Conservation (phyloP, 2,888 invertebrate genomes). For the Ligdia adustata region DNA sequence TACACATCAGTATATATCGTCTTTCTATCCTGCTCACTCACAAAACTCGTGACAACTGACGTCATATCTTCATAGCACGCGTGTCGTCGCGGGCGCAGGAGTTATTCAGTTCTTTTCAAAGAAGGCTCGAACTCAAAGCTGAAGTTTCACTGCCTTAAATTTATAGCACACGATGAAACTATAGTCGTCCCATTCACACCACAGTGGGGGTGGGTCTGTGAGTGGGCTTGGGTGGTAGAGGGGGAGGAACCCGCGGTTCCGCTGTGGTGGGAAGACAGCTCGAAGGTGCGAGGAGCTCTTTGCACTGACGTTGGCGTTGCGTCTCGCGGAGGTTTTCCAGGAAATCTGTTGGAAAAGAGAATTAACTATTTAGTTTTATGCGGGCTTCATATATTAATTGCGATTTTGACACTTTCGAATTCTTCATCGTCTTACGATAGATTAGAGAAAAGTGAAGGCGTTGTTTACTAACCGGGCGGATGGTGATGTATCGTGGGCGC, state of each 20-base stretch:
- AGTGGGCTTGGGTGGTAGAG: conserved; percentile 67
- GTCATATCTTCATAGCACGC: too few species aligned
- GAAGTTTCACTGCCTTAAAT: too few species aligned
- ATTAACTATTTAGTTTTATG: too few species aligned
- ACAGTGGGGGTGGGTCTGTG: conserved; percentile 58
- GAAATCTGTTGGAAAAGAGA: conserved; percentile 56
- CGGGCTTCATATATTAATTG: neutral
- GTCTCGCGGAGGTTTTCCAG: conserved; percentile 73
- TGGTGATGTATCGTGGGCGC: conserved; percentile 71
- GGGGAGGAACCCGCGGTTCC: conserved; percentile 58
- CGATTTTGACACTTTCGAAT: too few species aligned
- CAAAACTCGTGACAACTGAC: too few species aligned
- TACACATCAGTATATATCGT: too few species aligned
- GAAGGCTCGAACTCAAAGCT: too few species aligned
- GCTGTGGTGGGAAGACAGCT: conserved; percentile 36
- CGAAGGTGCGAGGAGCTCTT: conserved; percentile 47
- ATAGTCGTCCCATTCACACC: conserved; percentile 59
- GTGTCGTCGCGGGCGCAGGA: too few species aligned
- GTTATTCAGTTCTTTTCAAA: too few species aligned
- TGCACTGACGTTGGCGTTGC: conserved; percentile 55
- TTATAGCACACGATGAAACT: too few species aligned
- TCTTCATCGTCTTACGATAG: neutral
- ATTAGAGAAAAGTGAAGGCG: neutral
- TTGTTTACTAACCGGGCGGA: conserved; percentile 67
- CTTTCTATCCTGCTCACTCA: too few species aligned